phyloP scores from a whole-genome alignment of 1,140 invertebrate genomes.

The Drosophila simulans region DNA sequence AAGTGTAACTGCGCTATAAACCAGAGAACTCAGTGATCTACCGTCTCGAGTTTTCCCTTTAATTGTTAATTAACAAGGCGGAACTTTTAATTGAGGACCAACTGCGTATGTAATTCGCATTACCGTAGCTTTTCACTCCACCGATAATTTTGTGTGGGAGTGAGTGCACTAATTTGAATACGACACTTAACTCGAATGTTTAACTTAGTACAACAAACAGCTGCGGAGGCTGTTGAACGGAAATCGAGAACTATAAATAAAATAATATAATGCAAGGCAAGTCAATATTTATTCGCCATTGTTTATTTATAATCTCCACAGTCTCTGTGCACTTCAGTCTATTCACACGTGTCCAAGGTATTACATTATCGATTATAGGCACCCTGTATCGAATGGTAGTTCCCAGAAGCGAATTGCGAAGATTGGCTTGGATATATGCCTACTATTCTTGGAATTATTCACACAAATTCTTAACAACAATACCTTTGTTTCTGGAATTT shows the following conservation, averaged over 20 bases:
- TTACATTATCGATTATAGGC: slow-evolving; percentile 22
- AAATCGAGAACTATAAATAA: slow-evolving; percentile 28
- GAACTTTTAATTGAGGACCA: slow-evolving; percentile 71
- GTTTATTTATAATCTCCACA: slow-evolving; percentile 21
- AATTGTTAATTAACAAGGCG: slow-evolving; percentile 53
- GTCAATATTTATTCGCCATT: slow-evolving; percentile 10
- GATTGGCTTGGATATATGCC: too few relatives aligned
- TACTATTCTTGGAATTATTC: slow-evolving; percentile 15
- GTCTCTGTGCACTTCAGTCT: slow-evolving; percentile 22
- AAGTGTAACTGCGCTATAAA: slow-evolving; percentile 32
- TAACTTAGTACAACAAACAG: slow-evolving; percentile 13
- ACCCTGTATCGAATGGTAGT: slow-evolving; percentile 31
- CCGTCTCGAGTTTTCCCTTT: slow-evolving; percentile 38
- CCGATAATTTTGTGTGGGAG: slow-evolving; percentile 47
- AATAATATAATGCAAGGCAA: slow-evolving; percentile 24
- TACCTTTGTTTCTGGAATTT: neutral
- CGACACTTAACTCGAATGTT: slow-evolving; percentile 4
- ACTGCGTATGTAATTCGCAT: slow-evolving; percentile 15
- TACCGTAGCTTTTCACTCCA: slow-evolving; percentile 25
- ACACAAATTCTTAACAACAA: neutral
- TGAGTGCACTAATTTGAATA: slow-evolving; percentile 27
- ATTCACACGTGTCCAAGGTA: slow-evolving; percentile 27
- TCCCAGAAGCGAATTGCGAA: slow-evolving; percentile 23
- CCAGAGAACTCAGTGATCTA: slow-evolving; percentile 29
- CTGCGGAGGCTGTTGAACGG: slow-evolving; percentile 22